A percentile compares a stretch with the other conserved stretches of the same genome.
Conservation (phyloP, 2,113 vertebrate genomes). For the Myrmophylax atrothorax region DNA sequence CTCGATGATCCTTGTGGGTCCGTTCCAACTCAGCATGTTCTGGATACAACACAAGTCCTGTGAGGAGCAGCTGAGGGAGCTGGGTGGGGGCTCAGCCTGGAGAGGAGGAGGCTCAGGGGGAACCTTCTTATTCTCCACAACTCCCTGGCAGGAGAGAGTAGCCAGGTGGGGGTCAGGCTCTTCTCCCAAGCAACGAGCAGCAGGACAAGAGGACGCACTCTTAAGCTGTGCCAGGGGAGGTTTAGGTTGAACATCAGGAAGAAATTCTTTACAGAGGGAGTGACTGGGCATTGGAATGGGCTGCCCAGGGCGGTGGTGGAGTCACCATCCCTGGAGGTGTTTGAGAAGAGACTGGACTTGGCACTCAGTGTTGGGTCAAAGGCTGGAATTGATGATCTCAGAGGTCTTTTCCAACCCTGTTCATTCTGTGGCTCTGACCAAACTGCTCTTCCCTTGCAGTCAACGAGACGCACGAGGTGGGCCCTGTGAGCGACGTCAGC, state of each 20-base stretch:
- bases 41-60: background rate
- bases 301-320: background rate
- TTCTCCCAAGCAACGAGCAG: background rate
- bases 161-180: background rate
- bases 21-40: background rate
- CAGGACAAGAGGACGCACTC: background rate
- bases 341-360: background rate
- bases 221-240: background rate
- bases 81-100: background rate
- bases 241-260: background rate
- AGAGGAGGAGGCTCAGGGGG: background rate
- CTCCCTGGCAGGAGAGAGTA: background rate
- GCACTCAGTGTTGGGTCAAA: background rate
- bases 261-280: background rate
- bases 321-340: background rate
- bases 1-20: background rate
- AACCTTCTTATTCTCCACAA: background rate
- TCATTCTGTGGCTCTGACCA: background rate
- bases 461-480: conserved; percentile 87
- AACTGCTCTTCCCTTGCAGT: conserved; percentile 74
- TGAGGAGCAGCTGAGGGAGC: background rate
- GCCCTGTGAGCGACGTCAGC: conserved; percentile 77
- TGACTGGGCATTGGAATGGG: background rate
- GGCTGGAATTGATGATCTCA: background rate
- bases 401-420: background rate